Percentiles rank a stretch among this genome's conserved stretches.
Conservation (phyloP, 2,113 vertebrate species). For the Antechinus flavipes region DNA sequence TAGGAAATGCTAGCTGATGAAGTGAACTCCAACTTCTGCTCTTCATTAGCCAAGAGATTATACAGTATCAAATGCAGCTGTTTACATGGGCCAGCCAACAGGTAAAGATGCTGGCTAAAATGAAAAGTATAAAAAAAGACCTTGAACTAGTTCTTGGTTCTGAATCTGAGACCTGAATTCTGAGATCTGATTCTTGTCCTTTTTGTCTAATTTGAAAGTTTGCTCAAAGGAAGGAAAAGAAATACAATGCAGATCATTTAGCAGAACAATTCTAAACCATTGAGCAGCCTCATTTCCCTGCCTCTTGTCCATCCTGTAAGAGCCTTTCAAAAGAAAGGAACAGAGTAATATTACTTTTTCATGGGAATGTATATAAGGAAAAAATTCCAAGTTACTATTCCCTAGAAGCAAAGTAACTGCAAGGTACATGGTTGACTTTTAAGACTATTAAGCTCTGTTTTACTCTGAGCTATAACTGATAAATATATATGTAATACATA, state of each 20-base stretch:
- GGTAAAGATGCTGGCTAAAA: conserved; percentile 52
- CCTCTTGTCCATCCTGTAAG: conserved; percentile 59
- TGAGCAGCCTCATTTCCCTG: conserved; percentile 61
- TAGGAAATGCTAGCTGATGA: conserved; percentile 62
- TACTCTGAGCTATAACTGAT: conserved; percentile 56
- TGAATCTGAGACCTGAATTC: conserved; percentile 31
- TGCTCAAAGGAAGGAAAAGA: conserved; percentile 36
- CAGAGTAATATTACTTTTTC: conserved; percentile 51
- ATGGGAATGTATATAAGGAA: conserved; percentile 29
- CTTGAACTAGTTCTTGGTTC: conserved; percentile 29
- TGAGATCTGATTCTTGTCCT: conserved; percentile 1
- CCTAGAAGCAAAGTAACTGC: conserved; percentile 66
- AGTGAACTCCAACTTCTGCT: conserved; percentile 65
- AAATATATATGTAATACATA: conserved; percentile 43
- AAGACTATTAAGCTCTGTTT: conserved; percentile 50
- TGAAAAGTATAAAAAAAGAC: conserved; percentile 44
- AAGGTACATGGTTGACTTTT: conserved; percentile 63
- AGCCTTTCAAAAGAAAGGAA: conserved; percentile 58
- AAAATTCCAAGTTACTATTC: conserved; percentile 53
- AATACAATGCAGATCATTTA: conserved; percentile 29
- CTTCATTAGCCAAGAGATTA: conserved; percentile 52
- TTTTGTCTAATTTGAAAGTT: conserved; percentile 25
- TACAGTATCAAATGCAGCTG: conserved; percentile 68
- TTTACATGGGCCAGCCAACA: conserved; percentile 65
- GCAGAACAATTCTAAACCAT: conserved; percentile 34